Base-by-base conservation (phyloP, 2,888 invertebrate genomes). In the Stenchaetothrips biformis region DNA sequence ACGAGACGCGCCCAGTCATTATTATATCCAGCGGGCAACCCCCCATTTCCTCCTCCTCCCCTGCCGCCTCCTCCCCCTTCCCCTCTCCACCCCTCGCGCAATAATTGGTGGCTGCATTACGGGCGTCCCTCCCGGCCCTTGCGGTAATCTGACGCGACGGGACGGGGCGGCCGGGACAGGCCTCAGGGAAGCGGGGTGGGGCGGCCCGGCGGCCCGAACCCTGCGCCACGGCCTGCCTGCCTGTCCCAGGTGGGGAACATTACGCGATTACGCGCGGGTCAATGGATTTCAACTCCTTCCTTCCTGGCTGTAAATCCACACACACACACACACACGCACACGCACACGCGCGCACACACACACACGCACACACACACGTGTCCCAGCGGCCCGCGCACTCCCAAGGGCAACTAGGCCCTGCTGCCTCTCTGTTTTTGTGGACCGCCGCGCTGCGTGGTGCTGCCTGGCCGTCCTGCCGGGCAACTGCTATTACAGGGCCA, bases 401-500 rank as follows among this genome's bases (percentile, higher is more conserved):
- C 37, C 37, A 37, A 37, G 37, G 18, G 53, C 16, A 53, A 53
- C 53, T 53, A 18, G 53, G 18, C 53, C 53, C 53, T 18, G 53
- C n/a, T 37, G 37, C 37, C 37, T 37, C 37, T 37, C 37, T 37
- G 37, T 37, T 37, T 37, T 37, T 37, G 37, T 37, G 37, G 37
- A 37, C 37, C 37, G 4, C 37, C 4, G 37, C 37, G 37, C 37
- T 37, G 37, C 37, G 2, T 37, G 37, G 37, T 37, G 37, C 37
- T 37, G 37, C 37, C 37, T 37, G 37, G 37, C 37, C 37, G 37
- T 37, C 37, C 37, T 37, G 37, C 37, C 59, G 59, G 59, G 2
- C 59, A 59, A 21, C 67, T 74, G 67, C 67, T 74, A 74, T 74
- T 74, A 74, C 67, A 25, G 67, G 67, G 21, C 59, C 67, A 74